Base-by-base conservation (phyloP, 2,113 vertebrate genomes). In the Pao palembangensis region DNA sequence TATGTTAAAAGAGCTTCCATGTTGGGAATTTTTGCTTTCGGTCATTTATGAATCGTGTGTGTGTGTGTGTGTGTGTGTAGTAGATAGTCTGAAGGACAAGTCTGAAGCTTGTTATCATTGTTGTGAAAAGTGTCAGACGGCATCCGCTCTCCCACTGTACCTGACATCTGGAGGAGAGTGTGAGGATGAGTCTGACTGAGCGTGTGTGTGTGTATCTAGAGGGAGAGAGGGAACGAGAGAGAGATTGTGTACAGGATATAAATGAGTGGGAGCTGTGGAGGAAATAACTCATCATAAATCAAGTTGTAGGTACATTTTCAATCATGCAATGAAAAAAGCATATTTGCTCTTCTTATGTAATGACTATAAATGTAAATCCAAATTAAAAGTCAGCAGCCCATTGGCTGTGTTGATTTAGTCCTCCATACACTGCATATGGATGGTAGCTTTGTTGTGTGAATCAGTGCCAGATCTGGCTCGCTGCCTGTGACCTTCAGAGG, bases 81-180 rank as follows among this genome's bases (percentile, higher is more conserved):
- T 55, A 63, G 74, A 84, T 70, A 78, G 78, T 70, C n/a, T 85
- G 85, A 85, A 81, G 80, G 82, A 83, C 74, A 41, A 80, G 73
- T 67, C 76, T 63, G 55, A 62, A 77, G 75, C 75, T 86, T 77
- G 86, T 85, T 90, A 87, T 89, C 89, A 48, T 76, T 90, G 87
- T 86, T 91, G 85, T 89, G 88, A 89, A 85, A 86, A 73, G 89
- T 91, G 89, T 90, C 85, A 89, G 90, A 89, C 85, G 49, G 80
- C 68, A 64, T 78, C 77, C 80, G 65, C 84, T 81, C 87, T 86
- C 86, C 88, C 86, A 81, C 83, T 82, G 79, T 82, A 85, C 76
- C 85, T 82, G 79, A 85, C 88, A 91, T 88, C 89, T 90, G 90
- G 87, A 89, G 78, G 73, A 76, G 75, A 76, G 70, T 38, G 56